Percentiles rank a stretch among this genome's conserved stretches.
These are phyloP conservation scores for Penaeus vannamei DNA, from an alignment of 1,140 invertebrate genomes.

Conservation along the genomic window DNA sequence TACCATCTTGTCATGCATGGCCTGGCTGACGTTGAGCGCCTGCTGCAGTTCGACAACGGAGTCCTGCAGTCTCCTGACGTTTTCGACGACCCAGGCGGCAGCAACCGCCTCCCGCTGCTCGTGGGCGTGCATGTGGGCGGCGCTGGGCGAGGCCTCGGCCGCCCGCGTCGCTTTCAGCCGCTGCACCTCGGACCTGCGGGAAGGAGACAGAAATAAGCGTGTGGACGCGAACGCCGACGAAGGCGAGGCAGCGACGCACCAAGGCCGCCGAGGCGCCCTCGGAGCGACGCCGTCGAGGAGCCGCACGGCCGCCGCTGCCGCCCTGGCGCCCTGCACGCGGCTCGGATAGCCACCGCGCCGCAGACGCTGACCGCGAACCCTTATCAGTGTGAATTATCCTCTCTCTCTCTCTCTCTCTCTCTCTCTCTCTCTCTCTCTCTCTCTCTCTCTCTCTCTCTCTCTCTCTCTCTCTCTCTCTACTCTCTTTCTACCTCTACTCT, in stretches of 20 bases:
- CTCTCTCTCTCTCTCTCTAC: conserved; percentile 7
- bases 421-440: background rate
- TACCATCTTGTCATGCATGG: conserved; percentile 51
- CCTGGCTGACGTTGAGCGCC: conserved; percentile 46
- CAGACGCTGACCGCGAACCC: no score
- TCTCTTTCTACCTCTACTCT: no score
- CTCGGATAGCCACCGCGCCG: no score
- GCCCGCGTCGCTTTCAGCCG: conserved; percentile 39
- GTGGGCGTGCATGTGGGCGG: conserved; percentile 36
- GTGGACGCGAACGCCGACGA: background rate
- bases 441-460: conserved; percentile 26
- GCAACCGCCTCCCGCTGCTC: conserved; percentile 56
- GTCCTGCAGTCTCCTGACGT: conserved; percentile 41
- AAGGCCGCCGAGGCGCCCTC: no score
- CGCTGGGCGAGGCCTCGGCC: conserved; percentile 1
- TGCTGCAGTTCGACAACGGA: conserved; percentile 51
- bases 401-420: no score
- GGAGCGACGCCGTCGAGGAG: background rate
- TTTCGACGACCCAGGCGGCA: conserved; percentile 42
- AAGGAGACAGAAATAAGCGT: background rate
- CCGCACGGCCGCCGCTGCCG: no score
- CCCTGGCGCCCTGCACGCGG: no score
- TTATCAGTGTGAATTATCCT: no score
- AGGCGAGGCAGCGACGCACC: no score
- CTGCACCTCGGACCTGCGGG: conserved; percentile 45